Conservation (phyloP, 1,140 invertebrate species). For the Leguminivora glycinivorella region DNA sequence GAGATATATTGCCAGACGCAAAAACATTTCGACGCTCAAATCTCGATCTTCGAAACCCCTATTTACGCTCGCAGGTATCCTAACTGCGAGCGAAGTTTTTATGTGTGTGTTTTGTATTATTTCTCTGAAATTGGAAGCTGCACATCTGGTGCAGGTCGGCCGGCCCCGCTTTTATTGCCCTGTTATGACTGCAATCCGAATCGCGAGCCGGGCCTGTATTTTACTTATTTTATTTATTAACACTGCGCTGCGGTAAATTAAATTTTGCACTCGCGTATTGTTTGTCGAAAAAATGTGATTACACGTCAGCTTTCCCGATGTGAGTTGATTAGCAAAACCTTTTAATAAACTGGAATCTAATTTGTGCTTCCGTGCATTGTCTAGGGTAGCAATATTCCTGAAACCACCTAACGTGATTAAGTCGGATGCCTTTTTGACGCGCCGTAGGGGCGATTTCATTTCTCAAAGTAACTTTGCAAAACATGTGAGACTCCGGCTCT, state of each 20-base stretch:
- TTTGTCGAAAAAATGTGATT: conserved; percentile 37
- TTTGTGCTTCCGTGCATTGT: conserved; percentile 23
- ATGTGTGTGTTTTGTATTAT: conserved; percentile 57
- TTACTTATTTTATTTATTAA: conserved; percentile 48
- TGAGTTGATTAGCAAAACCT: conserved; percentile 36
- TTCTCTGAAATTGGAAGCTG: conserved; percentile 63
- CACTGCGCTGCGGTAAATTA: conserved; percentile 44
- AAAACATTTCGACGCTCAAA: conserved; percentile 44
- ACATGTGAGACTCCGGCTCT: conserved; percentile 32
- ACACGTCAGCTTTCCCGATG: conserved; percentile 31
- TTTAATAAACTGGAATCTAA: conserved; percentile 24
- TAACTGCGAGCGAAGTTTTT: conserved; percentile 47
- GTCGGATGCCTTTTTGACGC: conserved; percentile 52
- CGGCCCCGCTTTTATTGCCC: conserved; percentile 56
- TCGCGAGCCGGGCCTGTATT: conserved; percentile 37
- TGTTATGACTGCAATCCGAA: conserved; percentile 70
- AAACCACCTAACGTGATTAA: conserved; percentile 54
- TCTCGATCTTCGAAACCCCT: conserved; percentile 50
- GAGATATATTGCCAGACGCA: conserved; percentile 42
- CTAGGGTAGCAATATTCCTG: conserved; percentile 48
- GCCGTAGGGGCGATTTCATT: conserved; percentile 54
- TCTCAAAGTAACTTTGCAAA: conserved; percentile 58
- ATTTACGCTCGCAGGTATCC: conserved; percentile 53
- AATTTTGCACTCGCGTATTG: conserved; percentile 40
- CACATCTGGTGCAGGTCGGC: conserved; percentile 58